Conservation (phyloP, 2,113 vertebrate species). For the Lagenorhynchus albirostris region DNA sequence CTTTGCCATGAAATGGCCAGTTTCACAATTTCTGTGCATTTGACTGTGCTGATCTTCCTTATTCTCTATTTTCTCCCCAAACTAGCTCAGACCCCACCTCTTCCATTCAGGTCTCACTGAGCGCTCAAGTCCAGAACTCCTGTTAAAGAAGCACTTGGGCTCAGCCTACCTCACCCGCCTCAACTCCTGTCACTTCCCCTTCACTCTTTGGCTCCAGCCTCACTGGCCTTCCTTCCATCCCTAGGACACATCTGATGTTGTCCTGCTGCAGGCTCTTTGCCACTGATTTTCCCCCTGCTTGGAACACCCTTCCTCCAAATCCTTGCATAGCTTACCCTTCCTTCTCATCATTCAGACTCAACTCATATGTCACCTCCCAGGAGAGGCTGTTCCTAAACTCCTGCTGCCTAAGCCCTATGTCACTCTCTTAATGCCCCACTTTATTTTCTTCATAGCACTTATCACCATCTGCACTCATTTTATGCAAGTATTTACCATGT, state of each 20-base stretch:
- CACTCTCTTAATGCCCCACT: neutral
- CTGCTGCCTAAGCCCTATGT: neutral
- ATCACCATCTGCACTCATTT: neutral
- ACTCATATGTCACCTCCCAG: neutral
- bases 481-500: fast-evolving
- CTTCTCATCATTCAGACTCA: neutral
- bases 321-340: no score
- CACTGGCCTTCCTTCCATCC: neutral
- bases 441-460: neutral
- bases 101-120: neutral
- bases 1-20: neutral
- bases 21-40: neutral
- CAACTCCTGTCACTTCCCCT: neutral
- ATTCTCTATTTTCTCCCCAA: neutral
- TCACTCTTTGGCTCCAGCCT: neutral
- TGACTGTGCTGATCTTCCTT: neutral
- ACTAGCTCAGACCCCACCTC: neutral
- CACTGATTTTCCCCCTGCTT: neutral
- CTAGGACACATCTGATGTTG: neutral
- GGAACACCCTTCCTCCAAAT: no score
- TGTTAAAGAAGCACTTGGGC: neutral
- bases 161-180: neutral
- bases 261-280: neutral
- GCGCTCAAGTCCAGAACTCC: no score
- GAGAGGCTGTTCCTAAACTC: neutral